These are phyloP conservation scores for Heliconius himera DNA, from an alignment of 1,140 invertebrate genomes.

Conservation along the genomic window DNA sequence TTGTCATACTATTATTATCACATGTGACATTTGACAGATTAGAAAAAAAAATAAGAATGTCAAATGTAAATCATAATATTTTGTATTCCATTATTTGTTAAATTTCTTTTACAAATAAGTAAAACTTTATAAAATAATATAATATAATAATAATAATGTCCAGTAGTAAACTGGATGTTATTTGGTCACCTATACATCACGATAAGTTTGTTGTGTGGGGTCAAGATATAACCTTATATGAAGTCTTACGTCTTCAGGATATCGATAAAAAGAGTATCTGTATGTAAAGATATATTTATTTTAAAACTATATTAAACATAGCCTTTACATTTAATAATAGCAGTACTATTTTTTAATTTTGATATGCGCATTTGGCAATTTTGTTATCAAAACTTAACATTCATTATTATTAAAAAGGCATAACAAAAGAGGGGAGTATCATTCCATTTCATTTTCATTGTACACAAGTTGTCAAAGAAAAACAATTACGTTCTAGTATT, in stretches of 20 bases:
- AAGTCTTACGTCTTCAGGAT: conserved; percentile 85
- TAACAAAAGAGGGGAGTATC: background rate
- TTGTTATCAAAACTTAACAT: background rate
- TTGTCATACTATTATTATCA: background rate
- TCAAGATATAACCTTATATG: conserved; percentile 91
- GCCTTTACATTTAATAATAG: background rate
- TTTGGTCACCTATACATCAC: conserved; percentile 89
- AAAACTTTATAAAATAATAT: background rate
- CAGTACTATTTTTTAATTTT: background rate
- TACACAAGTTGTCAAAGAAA: too few species aligned
- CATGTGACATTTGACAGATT: background rate
- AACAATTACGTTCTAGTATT: too few species aligned
- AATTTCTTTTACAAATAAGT: background rate
- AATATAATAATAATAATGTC: conserved; percentile 48
- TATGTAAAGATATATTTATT: conserved; percentile 64
- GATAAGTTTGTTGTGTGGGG: conserved; percentile 94
- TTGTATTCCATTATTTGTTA: conserved; percentile 3
- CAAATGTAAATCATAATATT: conserved; percentile 30
- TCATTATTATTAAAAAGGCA: background rate
- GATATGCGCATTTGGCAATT: background rate
- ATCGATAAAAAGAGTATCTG: conserved; percentile 81
- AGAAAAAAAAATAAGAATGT: background rate
- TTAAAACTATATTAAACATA: background rate
- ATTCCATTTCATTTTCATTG: too few species aligned
- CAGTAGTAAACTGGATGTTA: conserved; percentile 83